phyloP scores from a whole-genome alignment of 2,113 vertebrate genomes.

The Haliaeetus leucogaster region DNA sequence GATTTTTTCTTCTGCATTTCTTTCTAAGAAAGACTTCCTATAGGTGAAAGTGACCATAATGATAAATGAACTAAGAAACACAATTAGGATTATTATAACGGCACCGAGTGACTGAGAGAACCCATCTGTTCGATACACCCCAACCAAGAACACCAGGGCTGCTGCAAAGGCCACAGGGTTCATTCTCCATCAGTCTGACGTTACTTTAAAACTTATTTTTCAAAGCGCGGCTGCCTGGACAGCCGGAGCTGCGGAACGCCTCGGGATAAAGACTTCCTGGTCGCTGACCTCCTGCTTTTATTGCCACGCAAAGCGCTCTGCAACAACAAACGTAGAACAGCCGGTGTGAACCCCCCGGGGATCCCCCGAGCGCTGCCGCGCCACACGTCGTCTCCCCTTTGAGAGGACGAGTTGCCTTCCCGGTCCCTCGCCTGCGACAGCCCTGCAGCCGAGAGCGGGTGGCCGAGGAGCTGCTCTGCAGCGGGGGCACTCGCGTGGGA shows the following conservation, averaged over 20 bases:
- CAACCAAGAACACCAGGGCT: background rate
- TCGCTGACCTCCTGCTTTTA: slow-evolving; percentile 20
- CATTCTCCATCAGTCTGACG: slow-evolving; percentile 4
- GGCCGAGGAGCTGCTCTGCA: background rate
- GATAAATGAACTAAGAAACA: slow-evolving; percentile 24
- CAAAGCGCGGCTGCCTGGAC: background rate
- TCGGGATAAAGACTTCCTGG: slow-evolving; percentile 25
- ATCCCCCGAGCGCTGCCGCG: fast-evolving
- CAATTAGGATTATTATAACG: background rate
- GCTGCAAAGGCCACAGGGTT: slow-evolving; percentile 6
- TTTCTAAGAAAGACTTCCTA: slow-evolving; percentile 11
- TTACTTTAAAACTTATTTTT: slow-evolving; percentile 44
- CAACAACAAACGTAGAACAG: background rate
- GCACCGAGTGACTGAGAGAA: slow-evolving; percentile 4
- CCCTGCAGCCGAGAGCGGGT: fast-evolving
- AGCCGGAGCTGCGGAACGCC: background rate
- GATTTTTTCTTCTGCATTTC: background rate
- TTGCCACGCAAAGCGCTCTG: background rate
- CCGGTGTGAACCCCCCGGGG: fast-evolving
- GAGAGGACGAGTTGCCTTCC: fast-evolving
- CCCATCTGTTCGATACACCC: slow-evolving; percentile 23
- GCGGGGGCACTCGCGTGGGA: fast-evolving
- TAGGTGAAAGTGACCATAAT: slow-evolving; percentile 36
- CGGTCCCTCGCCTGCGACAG: fast-evolving
- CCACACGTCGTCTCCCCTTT: background rate